These are phyloP conservation scores for Cistogaster globosa DNA, from an alignment of 2,888 invertebrate species.

Conservation along the genomic window DNA sequence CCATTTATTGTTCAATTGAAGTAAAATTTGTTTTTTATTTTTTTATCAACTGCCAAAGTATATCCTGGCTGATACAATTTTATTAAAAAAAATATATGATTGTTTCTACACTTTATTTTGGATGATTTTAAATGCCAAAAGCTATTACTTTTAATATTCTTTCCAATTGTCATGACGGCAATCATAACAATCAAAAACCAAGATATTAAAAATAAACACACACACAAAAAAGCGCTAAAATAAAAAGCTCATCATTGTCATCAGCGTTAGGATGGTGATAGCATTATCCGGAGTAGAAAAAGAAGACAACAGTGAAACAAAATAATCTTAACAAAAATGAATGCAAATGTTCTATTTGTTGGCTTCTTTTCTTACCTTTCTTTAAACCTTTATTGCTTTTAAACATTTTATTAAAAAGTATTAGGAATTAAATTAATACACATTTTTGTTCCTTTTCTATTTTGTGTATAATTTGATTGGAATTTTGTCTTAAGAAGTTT, in stretches of 20 bases:
- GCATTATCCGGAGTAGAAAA: conserved; percentile 33
- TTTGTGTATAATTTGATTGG: conserved; percentile 66
- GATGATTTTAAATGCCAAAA: conserved; percentile 50
- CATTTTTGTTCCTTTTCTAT: too few species aligned
- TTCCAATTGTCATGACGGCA: conserved; percentile 64
- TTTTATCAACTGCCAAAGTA: too few species aligned
- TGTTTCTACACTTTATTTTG: conserved; percentile 27
- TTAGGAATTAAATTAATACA: not conserved
- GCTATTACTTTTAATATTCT: conserved; percentile 66
- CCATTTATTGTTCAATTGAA: too few species aligned
- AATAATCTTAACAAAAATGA: not conserved
- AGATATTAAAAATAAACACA: conserved; percentile 11
- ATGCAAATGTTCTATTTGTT: not conserved
- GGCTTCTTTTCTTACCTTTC: conserved; percentile 4
- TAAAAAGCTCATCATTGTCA: conserved; percentile 54
- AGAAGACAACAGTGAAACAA: not conserved
- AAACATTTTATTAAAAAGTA: not conserved
- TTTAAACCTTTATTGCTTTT: conserved; percentile 8
- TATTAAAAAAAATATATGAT: conserved; percentile 2
- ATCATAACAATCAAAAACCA: conserved; percentile 56
- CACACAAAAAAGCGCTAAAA: conserved; percentile 3
- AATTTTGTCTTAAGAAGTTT: conserved; percentile 53
- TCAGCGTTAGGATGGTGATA: conserved; percentile 31
- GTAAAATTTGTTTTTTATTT: too few species aligned
- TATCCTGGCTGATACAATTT: too few species aligned